Evolutionary conservation across 2,888 invertebrate genomes (phyloP).

Genomic region (Carterocephalus palaemon): DNA sequence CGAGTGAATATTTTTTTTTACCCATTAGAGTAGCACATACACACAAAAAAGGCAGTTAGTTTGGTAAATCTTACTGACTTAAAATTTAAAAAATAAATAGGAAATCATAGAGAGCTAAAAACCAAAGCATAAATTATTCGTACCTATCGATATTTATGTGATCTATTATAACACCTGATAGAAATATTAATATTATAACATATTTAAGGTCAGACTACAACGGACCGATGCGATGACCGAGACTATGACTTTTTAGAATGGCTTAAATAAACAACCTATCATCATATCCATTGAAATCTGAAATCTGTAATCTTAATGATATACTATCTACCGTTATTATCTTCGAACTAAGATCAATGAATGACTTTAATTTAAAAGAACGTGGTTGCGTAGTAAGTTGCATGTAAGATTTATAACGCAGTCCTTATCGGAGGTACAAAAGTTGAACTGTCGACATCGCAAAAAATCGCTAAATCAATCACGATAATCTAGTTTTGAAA

Average conservation of each 20-base stretch:
- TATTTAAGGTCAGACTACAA: too few relatives aligned
- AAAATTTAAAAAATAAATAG: too few relatives aligned
- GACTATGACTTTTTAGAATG: too few relatives aligned
- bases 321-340: not conserved
- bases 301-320: not conserved
- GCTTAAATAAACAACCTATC: not conserved
- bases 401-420: conserved; percentile 13
- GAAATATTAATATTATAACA: not conserved
- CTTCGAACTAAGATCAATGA: conserved; percentile 1
- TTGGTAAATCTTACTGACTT: too few relatives aligned
- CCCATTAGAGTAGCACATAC: too few relatives aligned
- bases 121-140: too few relatives aligned
- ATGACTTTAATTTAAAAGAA: conserved; percentile 1
- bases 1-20: too few relatives aligned
- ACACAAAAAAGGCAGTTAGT: too few relatives aligned
- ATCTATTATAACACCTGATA: too few relatives aligned
- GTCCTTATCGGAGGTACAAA: conserved; percentile 11
- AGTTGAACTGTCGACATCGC: conserved; percentile 20
- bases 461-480: conserved; percentile 19
- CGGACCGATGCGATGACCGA: too few relatives aligned
- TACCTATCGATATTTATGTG: too few relatives aligned
- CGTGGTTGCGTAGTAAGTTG: conserved; percentile 11
- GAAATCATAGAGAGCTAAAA: too few relatives aligned
- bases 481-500: conserved; percentile 15
- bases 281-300: not conserved